Percentiles rank a stretch among this genome's conserved stretches.
Evolutionary conservation across 2,888 invertebrate species (phyloP).

Genomic region (Cordylochernes scorpioides): DNA sequence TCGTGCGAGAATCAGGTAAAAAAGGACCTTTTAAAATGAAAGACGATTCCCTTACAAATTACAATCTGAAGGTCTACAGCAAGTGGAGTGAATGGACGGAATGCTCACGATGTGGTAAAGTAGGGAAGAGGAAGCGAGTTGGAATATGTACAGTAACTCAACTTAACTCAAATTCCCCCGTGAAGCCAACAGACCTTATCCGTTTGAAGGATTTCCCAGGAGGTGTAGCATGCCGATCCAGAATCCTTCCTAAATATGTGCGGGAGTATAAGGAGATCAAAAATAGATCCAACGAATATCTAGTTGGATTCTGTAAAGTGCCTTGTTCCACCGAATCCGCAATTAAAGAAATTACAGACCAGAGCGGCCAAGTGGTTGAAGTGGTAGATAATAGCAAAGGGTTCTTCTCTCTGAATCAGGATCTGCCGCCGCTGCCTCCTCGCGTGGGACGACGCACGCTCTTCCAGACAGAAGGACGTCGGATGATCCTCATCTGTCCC

Average conservation of each 20-base stretch:
- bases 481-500: conserved; percentile 18
- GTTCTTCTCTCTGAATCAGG: conserved; percentile 16
- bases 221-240: conserved; percentile 33
- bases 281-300: conserved; percentile 28
- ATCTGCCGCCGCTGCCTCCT: conserved; percentile 14
- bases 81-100: too few relatives aligned
- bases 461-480: conserved; percentile 16
- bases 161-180: too few relatives aligned
- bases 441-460: conserved; percentile 17
- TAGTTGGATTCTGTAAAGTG: conserved; percentile 30
- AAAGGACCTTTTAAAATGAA: too few relatives aligned
- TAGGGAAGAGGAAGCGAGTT: too few relatives aligned
- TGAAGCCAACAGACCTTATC: too few relatives aligned
- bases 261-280: conserved; percentile 22
- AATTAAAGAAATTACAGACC: conserved; percentile 25
- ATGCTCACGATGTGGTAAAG: too few relatives aligned
- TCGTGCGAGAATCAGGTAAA: conserved; percentile 3
- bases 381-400: conserved; percentile 24
- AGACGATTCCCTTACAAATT: too few relatives aligned
- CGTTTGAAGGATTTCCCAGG: too few relatives aligned
- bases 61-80: too few relatives aligned
- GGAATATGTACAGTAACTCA: too few relatives aligned
- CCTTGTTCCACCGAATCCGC: conserved; percentile 17
- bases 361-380: conserved; percentile 32
- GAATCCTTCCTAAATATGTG: conserved; percentile 26